Evolutionary conservation across 2,113 vertebrate genomes (phyloP).

Genomic region (Brachyistius frenatus): DNA sequence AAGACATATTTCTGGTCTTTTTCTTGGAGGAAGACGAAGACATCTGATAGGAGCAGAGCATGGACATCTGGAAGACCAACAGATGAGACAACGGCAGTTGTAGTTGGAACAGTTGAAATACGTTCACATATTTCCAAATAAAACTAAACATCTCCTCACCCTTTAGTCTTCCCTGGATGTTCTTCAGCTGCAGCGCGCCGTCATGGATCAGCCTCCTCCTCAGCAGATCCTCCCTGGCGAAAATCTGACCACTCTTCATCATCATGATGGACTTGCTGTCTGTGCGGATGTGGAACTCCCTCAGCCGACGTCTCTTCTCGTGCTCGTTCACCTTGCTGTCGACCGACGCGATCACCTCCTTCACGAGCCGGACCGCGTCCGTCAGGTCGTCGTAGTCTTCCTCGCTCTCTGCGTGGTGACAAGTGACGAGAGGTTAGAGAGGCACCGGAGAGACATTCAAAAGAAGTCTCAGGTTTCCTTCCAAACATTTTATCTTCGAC

Average conservation of each 20-base stretch:
- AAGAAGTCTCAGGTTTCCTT: neutral
- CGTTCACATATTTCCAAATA: neutral
- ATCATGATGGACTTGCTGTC: conserved; percentile 98
- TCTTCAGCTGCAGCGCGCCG: conserved; percentile 91
- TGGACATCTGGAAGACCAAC: conserved; percentile 87
- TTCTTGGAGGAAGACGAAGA: conserved; percentile 95
- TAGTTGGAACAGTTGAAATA: neutral
- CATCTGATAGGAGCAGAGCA: conserved; percentile 93
- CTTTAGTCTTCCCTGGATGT: conserved; percentile 87
- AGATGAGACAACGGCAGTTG: neutral
- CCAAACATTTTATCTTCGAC: neutral
- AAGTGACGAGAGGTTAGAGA: neutral
- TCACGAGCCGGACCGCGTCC: conserved; percentile 89
- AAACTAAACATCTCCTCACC: conserved; percentile 75
- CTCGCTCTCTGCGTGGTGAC: conserved; percentile 85
- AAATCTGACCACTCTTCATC: conserved; percentile 97
- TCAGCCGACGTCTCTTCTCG: conserved; percentile 90
- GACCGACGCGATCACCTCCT: conserved; percentile 91
- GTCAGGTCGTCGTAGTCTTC: conserved; percentile 88
- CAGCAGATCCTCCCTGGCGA: conserved; percentile 93
- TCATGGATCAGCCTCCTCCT: conserved; percentile 92
- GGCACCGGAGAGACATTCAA: neutral
- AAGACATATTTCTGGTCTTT: conserved; percentile 98
- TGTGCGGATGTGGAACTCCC: conserved; percentile 90
- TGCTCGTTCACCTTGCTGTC: conserved; percentile 95